These are phyloP conservation scores for Tenthredo amoena DNA, from an alignment of 2,888 invertebrate genomes.

Conservation along the genomic window DNA sequence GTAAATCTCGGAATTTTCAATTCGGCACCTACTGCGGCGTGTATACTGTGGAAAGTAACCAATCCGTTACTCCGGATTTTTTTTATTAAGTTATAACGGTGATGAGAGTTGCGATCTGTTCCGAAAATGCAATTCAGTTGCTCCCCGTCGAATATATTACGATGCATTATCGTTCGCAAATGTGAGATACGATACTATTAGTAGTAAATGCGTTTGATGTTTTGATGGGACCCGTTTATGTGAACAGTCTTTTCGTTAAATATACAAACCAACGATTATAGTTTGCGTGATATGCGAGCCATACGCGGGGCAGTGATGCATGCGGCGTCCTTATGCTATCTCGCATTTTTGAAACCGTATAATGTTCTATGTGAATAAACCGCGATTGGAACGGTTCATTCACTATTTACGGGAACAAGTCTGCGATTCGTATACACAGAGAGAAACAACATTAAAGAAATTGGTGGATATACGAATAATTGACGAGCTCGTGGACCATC, in stretches of 20 bases:
- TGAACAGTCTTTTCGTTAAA: neutral
- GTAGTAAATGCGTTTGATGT: neutral
- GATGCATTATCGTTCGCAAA: neutral
- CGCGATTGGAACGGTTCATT: neutral
- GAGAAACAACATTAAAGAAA: neutral
- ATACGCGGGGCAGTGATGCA: neutral
- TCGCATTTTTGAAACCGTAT: neutral
- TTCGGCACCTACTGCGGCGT: neutral
- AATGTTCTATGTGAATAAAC: neutral
- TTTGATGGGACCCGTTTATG: neutral
- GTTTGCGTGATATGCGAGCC: neutral
- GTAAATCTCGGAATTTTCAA: neutral
- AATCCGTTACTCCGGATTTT: neutral
- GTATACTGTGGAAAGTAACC: neutral
- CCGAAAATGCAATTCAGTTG: neutral
- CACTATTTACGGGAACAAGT: neutral
- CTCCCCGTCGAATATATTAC: neutral
- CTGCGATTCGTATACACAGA: neutral
- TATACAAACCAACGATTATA: neutral
- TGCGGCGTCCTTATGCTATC: neutral
- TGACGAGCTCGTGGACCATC: slow-evolving; percentile 33
- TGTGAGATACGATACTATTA: neutral
- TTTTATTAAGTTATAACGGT: neutral
- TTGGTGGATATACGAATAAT: slow-evolving; percentile 28
- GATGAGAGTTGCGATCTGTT: neutral